These are phyloP conservation scores for Donacobius atricapilla DNA, from an alignment of 2,113 vertebrate species.

Conservation along the genomic window DNA sequence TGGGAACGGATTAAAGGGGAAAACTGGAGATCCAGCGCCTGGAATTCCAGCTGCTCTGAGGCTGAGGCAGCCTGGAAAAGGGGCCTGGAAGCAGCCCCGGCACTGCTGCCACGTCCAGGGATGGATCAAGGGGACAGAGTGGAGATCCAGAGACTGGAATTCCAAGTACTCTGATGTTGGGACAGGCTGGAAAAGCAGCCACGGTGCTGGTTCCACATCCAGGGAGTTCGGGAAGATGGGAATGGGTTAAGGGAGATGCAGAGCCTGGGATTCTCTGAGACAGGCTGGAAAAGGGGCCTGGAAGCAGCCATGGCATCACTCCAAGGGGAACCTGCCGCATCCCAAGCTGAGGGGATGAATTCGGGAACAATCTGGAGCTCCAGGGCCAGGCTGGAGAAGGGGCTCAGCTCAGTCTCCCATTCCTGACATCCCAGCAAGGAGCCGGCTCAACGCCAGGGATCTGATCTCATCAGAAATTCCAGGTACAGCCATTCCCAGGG, in stretches of 20 bases:
- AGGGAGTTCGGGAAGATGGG: no score
- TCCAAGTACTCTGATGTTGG: accelerated
- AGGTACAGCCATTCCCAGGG: not conserved
- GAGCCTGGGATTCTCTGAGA: not conserved
- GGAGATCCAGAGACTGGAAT: not conserved
- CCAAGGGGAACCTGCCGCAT: not conserved
- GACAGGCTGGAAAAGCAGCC: not conserved
- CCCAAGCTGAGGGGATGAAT: not conserved
- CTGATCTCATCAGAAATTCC: constrained; percentile 59
- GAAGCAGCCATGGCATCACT: not conserved
- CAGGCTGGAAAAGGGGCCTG: not conserved
- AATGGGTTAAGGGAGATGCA: not conserved
- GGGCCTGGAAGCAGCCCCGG: not conserved
- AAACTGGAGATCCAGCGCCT: not conserved
- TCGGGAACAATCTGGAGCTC: not conserved
- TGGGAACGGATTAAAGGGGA: not conserved
- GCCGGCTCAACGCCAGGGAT: not conserved
- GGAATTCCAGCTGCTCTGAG: not conserved
- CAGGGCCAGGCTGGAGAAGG: not conserved
- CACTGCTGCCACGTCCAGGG: no score
- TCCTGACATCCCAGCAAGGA: not conserved
- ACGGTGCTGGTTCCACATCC: accelerated
- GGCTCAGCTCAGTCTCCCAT: not conserved
- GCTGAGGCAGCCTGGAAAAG: not conserved
- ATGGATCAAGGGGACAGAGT: no score